These are phyloP conservation scores for Haplochromis vanheusdeni DNA, from an alignment of 2,113 vertebrate species.

Conservation along the genomic window DNA sequence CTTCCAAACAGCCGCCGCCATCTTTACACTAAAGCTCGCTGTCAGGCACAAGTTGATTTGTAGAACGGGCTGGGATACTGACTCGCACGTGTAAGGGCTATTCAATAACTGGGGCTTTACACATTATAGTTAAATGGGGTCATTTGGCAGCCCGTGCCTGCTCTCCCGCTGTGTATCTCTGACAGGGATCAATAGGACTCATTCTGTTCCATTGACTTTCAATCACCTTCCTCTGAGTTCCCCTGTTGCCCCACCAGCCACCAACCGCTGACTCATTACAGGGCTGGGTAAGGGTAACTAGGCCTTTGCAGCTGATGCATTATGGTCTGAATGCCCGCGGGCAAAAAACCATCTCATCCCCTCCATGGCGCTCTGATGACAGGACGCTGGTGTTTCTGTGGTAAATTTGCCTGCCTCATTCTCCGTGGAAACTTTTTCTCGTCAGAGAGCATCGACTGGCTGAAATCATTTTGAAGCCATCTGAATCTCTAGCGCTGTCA, in stretches of 20 bases:
- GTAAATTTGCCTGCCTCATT: background rate
- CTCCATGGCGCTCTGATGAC: slow-evolving; percentile 4
- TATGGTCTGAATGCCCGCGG: background rate
- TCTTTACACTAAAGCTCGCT: background rate
- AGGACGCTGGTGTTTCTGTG: background rate
- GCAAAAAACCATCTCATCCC: slow-evolving; percentile 20
- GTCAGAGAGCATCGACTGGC: background rate
- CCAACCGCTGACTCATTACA: slow-evolving; percentile 29
- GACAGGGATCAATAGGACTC: slow-evolving; percentile 50
- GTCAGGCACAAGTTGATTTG: slow-evolving; percentile 16
- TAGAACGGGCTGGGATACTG: background rate
- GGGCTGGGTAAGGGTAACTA: slow-evolving; percentile 23
- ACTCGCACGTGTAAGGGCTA: background rate
- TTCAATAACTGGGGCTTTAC: slow-evolving; percentile 35
- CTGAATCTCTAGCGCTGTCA: background rate
- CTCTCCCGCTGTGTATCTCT: slow-evolving; percentile 12
- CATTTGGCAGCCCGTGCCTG: slow-evolving; percentile 36
- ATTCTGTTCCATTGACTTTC: slow-evolving; percentile 59
- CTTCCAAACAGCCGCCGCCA: background rate
- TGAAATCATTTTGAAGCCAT: background rate
- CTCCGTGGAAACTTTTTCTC: background rate
- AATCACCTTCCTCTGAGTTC: slow-evolving; percentile 41
- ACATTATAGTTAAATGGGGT: slow-evolving; percentile 54
- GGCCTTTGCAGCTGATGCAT: slow-evolving; percentile 20
- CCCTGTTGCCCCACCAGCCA: slow-evolving; percentile 14